Conservation (phyloP, 2,113 vertebrate species). For the Tachycineta bicolor region DNA sequence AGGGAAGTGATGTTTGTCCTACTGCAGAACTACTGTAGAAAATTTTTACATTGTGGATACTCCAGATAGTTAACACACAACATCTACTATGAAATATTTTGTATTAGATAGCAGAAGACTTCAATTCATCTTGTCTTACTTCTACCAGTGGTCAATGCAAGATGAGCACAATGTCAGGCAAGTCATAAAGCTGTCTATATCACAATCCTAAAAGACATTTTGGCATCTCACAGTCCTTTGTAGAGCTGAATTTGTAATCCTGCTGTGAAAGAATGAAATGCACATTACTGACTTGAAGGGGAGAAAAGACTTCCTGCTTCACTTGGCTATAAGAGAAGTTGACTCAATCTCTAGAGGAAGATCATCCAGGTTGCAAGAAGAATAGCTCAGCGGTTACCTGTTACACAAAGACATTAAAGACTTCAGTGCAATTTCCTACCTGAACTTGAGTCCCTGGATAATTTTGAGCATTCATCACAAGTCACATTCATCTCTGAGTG, state of each 20-base stretch:
- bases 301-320: not conserved
- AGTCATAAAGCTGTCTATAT: not conserved
- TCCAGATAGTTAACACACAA: not conserved
- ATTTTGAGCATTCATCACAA: not conserved
- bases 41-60: not conserved
- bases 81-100: not conserved
- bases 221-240: not conserved
- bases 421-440: not conserved
- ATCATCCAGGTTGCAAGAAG: not conserved
- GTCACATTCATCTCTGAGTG: not conserved
- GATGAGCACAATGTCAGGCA: not conserved
- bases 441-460: not conserved
- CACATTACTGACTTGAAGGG: not conserved
- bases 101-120: not conserved
- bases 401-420: not conserved
- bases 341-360: not conserved
- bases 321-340: not conserved
- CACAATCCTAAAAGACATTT: not conserved
- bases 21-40: not conserved
- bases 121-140: not conserved
- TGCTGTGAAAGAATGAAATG: not conserved
- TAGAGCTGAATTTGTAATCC: not conserved
- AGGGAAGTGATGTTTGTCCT: not conserved
- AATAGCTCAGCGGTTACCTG: not conserved
- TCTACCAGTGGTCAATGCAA: not conserved